phyloP scores from a whole-genome alignment of 2,888 invertebrate genomes.

The Drosophila quinaria region DNA sequence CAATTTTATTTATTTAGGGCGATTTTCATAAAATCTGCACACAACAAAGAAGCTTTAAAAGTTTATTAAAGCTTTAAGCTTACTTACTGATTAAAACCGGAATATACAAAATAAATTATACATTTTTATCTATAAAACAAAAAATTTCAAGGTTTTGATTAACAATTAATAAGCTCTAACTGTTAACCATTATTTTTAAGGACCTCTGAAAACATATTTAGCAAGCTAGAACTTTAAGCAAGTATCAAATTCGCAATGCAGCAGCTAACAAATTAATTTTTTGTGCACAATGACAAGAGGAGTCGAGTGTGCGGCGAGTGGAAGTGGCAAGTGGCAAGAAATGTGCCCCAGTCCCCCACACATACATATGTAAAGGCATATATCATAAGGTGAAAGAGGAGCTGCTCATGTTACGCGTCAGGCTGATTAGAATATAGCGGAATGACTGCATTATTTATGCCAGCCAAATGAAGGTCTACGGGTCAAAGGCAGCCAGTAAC shows the following conservation, averaged over 20 bases:
- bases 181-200: background rate
- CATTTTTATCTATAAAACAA: too few species aligned
- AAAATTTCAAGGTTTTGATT: background rate
- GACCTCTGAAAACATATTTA: background rate
- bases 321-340: conserved; percentile 27
- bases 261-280: conserved; percentile 82
- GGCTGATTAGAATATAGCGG: conserved; percentile 80
- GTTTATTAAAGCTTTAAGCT: background rate
- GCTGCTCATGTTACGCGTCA: conserved; percentile 73
- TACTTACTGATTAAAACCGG: background rate
- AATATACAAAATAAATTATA: too few species aligned
- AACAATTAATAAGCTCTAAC: background rate
- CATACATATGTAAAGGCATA: conserved; percentile 36
- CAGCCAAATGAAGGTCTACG: conserved; percentile 75
- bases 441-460: conserved; percentile 66
- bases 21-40: too few species aligned
- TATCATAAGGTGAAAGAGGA: conserved; percentile 49
- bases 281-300: conserved; percentile 62
- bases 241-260: conserved; percentile 42
- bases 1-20: too few species aligned
- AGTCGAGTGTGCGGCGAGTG: conserved; percentile 20
- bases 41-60: background rate
- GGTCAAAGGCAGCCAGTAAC: conserved; percentile 62
- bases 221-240: conserved; percentile 43
- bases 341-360: background rate